These are phyloP conservation scores for Euura saliciscinereae DNA, from an alignment of 1,140 invertebrate genomes.

Conservation along the genomic window DNA sequence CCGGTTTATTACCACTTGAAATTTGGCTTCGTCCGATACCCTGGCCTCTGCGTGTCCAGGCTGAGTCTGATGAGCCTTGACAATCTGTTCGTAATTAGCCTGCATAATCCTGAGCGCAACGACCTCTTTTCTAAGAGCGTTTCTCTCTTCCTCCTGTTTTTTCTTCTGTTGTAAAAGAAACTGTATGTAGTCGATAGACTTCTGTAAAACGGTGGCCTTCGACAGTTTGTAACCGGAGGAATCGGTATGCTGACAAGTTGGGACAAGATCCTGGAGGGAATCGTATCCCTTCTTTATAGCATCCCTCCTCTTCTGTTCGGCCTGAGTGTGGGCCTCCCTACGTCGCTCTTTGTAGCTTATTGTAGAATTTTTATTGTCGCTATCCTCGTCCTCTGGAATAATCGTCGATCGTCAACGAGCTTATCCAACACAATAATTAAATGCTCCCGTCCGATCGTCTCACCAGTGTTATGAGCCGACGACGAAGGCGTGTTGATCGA, in stretches of 20 bases:
- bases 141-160: slow-evolving; percentile 91
- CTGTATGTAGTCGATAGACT: slow-evolving; percentile 91
- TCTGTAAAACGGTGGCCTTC: slow-evolving; percentile 93
- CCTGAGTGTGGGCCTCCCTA: slow-evolving; percentile 94
- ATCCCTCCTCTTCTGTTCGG: slow-evolving; percentile 95
- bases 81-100: slow-evolving; percentile 94
- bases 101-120: slow-evolving; percentile 92
- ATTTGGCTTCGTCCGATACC: slow-evolving; percentile 93
- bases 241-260: slow-evolving; percentile 86
- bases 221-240: slow-evolving; percentile 91
- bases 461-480: slow-evolving; percentile 86
- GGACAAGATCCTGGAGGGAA: slow-evolving; percentile 88
- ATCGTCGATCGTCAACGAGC: background rate
- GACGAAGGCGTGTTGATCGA: slow-evolving; percentile 84
- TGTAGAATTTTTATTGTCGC: slow-evolving; percentile 78
- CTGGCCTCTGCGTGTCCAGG: slow-evolving; percentile 85
- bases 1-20: slow-evolving; percentile 81
- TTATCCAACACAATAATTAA: slow-evolving; percentile 34
- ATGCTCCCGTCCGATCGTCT: slow-evolving; percentile 32
- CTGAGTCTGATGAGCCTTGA: slow-evolving; percentile 93
- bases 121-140: slow-evolving; percentile 93
- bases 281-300: slow-evolving; percentile 97
- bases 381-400: slow-evolving; percentile 86
- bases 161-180: slow-evolving; percentile 90
- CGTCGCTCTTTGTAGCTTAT: slow-evolving; percentile 92